phyloP scores from a whole-genome alignment of 2,888 invertebrate genomes.

The Lacanobia wlatinum region DNA sequence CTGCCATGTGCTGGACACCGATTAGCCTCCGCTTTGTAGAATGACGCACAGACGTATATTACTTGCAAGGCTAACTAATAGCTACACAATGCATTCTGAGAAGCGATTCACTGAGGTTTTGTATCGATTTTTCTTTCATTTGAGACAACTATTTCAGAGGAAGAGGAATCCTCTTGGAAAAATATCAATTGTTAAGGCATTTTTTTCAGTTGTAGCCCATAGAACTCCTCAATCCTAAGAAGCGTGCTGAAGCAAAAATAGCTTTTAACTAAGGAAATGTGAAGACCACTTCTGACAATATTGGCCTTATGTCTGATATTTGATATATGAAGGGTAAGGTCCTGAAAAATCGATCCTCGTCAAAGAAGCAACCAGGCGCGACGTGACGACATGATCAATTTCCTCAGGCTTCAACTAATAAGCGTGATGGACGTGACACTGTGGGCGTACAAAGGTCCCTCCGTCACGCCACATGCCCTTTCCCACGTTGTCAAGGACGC shows the following conservation, averaged over 20 bases:
- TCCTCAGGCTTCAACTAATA: slow-evolving; percentile 31
- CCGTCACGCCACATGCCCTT: slow-evolving; percentile 47
- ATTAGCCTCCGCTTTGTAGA: slow-evolving; percentile 18
- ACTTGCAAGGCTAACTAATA: slow-evolving; percentile 34
- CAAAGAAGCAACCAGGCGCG: slow-evolving; percentile 1
- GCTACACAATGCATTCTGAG: slow-evolving; percentile 25
- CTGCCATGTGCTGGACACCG: slow-evolving; percentile 43
- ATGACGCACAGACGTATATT: slow-evolving; percentile 34
- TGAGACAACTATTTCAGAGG: not conserved
- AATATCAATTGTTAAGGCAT: no score
- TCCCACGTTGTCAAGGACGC: slow-evolving; percentile 62
- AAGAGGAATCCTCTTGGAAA: no score
- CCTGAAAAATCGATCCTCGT: slow-evolving; percentile 2
- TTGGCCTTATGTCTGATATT: not conserved
- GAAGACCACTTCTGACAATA: no score
- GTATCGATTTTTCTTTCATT: slow-evolving; percentile 27
- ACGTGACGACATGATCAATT: slow-evolving; percentile 30
- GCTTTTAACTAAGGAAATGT: no score
- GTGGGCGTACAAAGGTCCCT: slow-evolving; percentile 47
- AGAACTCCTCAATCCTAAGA: no score
- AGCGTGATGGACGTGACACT: slow-evolving; percentile 42
- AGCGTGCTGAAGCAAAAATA: no score
- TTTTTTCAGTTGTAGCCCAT: no score
- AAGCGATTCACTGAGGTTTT: slow-evolving; percentile 14
- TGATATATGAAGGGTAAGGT: not conserved